Conservation (phyloP, 92 coral and sea anemone species). For the Parazoanthus swiftii region DNA sequence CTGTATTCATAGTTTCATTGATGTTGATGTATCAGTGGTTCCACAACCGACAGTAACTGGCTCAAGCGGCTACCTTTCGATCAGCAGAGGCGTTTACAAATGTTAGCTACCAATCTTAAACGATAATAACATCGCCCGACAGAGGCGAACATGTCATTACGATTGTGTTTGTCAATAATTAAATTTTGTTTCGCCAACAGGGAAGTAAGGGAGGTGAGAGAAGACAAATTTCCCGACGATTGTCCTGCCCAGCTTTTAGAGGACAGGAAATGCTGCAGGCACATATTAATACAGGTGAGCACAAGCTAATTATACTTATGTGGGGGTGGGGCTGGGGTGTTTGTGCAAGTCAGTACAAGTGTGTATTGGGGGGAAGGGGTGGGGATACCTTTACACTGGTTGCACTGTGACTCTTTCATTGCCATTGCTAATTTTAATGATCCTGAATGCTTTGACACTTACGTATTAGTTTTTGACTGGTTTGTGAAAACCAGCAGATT, state of each 20-base stretch:
- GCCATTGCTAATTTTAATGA: neutral
- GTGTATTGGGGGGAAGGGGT: neutral
- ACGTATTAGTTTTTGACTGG: too few relatives aligned
- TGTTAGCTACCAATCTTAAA: too few relatives aligned
- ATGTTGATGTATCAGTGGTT: too few relatives aligned
- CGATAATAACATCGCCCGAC: too few relatives aligned
- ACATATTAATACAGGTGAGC: constrained; percentile 63
- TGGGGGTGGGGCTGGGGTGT: neutral
- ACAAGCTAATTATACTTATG: neutral
- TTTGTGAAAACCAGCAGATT: too few relatives aligned
- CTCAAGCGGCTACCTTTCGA: too few relatives aligned
- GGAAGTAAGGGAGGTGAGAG: constrained; percentile 60
- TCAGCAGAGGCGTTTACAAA: too few relatives aligned
- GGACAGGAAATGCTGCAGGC: constrained; percentile 76
- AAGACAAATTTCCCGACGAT: constrained; percentile 64
- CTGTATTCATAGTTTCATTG: too few relatives aligned
- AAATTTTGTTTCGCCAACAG: constrained; percentile 22
- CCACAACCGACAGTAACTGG: too few relatives aligned
- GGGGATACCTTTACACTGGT: neutral
- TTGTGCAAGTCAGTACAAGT: neutral
- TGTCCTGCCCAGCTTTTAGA: constrained; percentile 90
- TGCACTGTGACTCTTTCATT: neutral
- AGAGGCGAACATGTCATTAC: too few relatives aligned
- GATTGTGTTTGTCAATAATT: neutral
- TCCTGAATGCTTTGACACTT: too few relatives aligned